Evolutionary conservation across 2,113 vertebrate species (phyloP).

Genomic region (Columba livia): DNA sequence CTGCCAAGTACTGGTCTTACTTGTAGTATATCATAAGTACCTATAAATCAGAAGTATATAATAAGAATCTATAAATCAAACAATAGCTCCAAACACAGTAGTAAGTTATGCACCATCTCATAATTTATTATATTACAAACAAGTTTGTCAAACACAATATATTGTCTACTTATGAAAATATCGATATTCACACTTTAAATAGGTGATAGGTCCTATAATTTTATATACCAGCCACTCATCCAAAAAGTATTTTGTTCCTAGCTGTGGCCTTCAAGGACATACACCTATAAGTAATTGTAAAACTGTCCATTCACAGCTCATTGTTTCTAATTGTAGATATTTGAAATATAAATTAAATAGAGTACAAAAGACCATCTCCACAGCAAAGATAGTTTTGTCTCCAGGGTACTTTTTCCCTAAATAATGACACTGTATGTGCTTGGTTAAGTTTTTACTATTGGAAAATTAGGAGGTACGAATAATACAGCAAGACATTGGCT

Average conservation of each 20-base stretch:
- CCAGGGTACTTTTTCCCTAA: not conserved
- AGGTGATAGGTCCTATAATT: constrained; percentile 29
- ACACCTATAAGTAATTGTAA: not conserved
- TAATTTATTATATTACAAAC: constrained; percentile 81
- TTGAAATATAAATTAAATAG: constrained; percentile 26
- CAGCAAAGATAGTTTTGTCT: constrained; percentile 34
- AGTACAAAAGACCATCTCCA: constrained; percentile 16
- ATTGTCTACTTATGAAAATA: constrained; percentile 79
- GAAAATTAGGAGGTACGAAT: constrained; percentile 1
- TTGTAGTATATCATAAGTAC: not conserved
- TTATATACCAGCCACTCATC: constrained; percentile 26
- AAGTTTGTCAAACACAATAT: constrained; percentile 74
- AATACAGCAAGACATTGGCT: constrained; percentile 33
- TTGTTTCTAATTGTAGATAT: constrained; percentile 19
- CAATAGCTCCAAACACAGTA: not conserved
- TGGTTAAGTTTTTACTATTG: not conserved
- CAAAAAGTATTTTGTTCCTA: constrained; percentile 61
- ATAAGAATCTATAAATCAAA: not conserved
- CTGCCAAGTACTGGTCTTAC: not conserved
- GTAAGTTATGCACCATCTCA: constrained; percentile 61
- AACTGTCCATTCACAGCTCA: constrained; percentile 58
- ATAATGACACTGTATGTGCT: not conserved
- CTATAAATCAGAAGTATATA: not conserved
- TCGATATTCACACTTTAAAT: constrained; percentile 67
- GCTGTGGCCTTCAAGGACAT: constrained; percentile 12